Evolutionary conservation across 53 echinoderm and acorn worm genomes (phyloP).

Genomic region (Patiria pectinifera): DNA sequence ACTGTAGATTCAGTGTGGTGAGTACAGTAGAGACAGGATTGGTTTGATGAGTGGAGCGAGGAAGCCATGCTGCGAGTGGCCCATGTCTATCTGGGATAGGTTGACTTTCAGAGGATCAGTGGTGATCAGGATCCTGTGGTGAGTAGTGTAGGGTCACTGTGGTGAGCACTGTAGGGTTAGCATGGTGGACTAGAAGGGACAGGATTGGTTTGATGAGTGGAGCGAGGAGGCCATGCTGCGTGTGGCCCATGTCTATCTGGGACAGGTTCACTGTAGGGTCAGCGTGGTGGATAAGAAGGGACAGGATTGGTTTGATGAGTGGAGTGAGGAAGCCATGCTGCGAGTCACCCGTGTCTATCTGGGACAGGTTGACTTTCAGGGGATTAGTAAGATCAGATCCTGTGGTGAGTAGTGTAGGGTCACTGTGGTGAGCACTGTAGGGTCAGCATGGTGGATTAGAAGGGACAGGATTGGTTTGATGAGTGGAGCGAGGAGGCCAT

Average conservation of each 20-base stretch:
- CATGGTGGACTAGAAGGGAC: too few relatives aligned
- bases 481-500: constrained; percentile 93
- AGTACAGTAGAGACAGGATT: constrained; percentile 32
- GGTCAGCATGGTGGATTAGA: too few relatives aligned
- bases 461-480: constrained; percentile 86
- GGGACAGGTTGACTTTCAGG: constrained; percentile 89
- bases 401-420: too few relatives aligned
- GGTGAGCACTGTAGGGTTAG: too few relatives aligned
- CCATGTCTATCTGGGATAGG: constrained; percentile 86
- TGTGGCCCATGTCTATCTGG: too few relatives aligned
- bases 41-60: constrained; percentile 94
- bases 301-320: constrained; percentile 91
- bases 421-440: too few relatives aligned
- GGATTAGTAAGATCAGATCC: constrained; percentile 79
- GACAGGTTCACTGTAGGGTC: constrained; percentile 88
- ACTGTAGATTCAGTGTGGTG: too few relatives aligned
- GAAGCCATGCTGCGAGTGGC: constrained; percentile 93
- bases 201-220: too few relatives aligned
- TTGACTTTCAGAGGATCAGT: constrained; percentile 87
- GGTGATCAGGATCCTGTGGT: constrained; percentile 83
- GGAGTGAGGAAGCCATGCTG: constrained; percentile 88
- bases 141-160: constrained; percentile 10
- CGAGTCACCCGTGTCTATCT: constrained; percentile 91
- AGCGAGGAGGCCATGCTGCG: too few relatives aligned
- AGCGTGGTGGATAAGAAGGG: constrained; percentile 63